Evolutionary conservation across 2,888 invertebrate species (phyloP).

Genomic region (Ophion slaviceki): DNA sequence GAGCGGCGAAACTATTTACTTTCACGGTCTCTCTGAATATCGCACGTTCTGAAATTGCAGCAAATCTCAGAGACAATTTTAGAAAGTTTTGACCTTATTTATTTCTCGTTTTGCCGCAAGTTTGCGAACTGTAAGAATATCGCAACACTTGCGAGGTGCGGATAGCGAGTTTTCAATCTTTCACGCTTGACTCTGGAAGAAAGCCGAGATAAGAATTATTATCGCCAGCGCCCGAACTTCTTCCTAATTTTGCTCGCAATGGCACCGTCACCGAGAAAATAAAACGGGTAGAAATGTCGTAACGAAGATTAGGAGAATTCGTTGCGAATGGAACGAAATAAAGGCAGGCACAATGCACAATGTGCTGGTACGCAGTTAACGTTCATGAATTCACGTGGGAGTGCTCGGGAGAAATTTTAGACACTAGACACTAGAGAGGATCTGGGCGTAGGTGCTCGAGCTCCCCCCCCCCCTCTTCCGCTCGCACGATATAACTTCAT

Average conservation of each 20-base stretch:
- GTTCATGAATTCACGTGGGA: conserved; percentile 26
- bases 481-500: conserved; percentile 15
- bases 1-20: conserved; percentile 21
- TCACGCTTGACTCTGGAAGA: background rate
- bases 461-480: background rate
- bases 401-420: conserved; percentile 37
- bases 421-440: conserved; percentile 33
- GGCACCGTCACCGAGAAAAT: too few relatives aligned
- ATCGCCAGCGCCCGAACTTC: background rate
- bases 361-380: conserved; percentile 3
- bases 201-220: conserved; percentile 41
- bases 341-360: background rate
- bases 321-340: background rate
- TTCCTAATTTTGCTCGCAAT: too few relatives aligned
- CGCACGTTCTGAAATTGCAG: conserved; percentile 3
- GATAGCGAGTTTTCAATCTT: background rate
- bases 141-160: conserved; percentile 7
- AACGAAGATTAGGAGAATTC: background rate
- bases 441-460: conserved; percentile 24
- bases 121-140: conserved; percentile 12
- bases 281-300: background rate
- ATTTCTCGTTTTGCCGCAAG: conserved; percentile 32
- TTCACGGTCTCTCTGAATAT: conserved; percentile 1
- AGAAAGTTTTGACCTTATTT: conserved; percentile 49
- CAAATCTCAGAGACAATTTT: conserved; percentile 31